phyloP scores from a whole-genome alignment of 2,888 invertebrate species.

The Epirrhoe tristata region DNA sequence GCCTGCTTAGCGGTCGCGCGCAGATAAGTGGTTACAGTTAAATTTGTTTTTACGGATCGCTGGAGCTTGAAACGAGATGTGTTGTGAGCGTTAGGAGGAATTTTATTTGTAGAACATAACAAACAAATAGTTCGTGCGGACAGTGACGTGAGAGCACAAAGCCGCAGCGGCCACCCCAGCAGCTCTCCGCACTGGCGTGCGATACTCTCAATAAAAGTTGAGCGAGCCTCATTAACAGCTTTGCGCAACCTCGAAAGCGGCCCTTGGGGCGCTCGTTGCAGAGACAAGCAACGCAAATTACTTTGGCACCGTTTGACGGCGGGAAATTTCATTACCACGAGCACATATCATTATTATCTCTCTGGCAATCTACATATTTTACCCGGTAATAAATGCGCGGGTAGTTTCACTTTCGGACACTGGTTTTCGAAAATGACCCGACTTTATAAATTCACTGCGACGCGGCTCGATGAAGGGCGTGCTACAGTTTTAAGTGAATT shows the following conservation, averaged over 20 bases:
- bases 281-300: constrained; percentile 85
- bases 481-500: constrained; percentile 85
- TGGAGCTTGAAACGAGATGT: constrained; percentile 43
- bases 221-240: constrained; percentile 78
- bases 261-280: constrained; percentile 81
- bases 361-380: constrained; percentile 85
- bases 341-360: constrained; percentile 86
- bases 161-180: constrained; percentile 50
- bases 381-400: constrained; percentile 83
- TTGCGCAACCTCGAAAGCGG: constrained; percentile 84
- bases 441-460: constrained; percentile 75
- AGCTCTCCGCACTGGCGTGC: constrained; percentile 52
- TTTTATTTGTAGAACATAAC: constrained; percentile 36
- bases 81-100: constrained; percentile 37
- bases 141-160: constrained; percentile 41
- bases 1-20: constrained; percentile 44
- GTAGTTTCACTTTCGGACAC: constrained; percentile 84
- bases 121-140: constrained; percentile 44
- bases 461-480: constrained; percentile 76
- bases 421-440: constrained; percentile 84
- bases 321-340: constrained; percentile 86
- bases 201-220: constrained; percentile 74
- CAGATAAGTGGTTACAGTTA: constrained; percentile 39
- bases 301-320: constrained; percentile 85
- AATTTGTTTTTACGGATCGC: constrained; percentile 45